Evolutionary conservation across 2,113 vertebrate genomes (phyloP), one percentile per base, ranked within the genome.

Genomic region (Electrona antarctica): DNA sequence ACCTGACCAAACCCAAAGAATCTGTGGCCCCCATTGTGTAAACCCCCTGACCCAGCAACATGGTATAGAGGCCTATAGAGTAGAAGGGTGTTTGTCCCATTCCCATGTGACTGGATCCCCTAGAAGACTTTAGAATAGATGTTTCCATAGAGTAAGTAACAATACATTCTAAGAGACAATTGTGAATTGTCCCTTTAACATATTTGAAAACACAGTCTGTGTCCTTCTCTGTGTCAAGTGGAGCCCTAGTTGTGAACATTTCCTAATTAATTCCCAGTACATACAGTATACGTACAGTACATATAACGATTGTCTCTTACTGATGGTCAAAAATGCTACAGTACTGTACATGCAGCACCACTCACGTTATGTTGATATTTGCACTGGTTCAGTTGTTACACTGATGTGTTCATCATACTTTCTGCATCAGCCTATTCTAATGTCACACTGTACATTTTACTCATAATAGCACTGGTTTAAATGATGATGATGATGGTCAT

Each of bases 31-130:
- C 81, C 74, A 78, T 90, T 90, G 88, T 91, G 14, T 59, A 21
- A 85, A 87, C 89, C 1, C 63, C 82, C 83, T 88, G 86, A 91
- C 60, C 72, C 82, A 83, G 80, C 89, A 87, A 82, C 81, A 89
- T 80, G 79, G 79, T 82, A 82, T 83, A 79, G 87, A 84, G 86
- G 86, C 83, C 83, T 89, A 72, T 85, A 77, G 67, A 87, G 79
- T 60, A 68, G 71, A 81, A 67, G 69, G 79, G 64, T 12, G 71
- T 85, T 77, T 77, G 71, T 85, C 64, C 50, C 73, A 77, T 77
- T 73, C 83, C 73, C 74, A 85, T 86, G 82, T 80, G 87, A 85
- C 77, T 74, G 67, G 51, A 73, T 71, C 65, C 78, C 74, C 74
- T 73, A 79, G 85, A 89, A 82, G 64, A 85, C 74, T 83, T 86